These are phyloP conservation scores for Torymus texanus DNA, from an alignment of 2,888 invertebrate species.

Conservation along the genomic window DNA sequence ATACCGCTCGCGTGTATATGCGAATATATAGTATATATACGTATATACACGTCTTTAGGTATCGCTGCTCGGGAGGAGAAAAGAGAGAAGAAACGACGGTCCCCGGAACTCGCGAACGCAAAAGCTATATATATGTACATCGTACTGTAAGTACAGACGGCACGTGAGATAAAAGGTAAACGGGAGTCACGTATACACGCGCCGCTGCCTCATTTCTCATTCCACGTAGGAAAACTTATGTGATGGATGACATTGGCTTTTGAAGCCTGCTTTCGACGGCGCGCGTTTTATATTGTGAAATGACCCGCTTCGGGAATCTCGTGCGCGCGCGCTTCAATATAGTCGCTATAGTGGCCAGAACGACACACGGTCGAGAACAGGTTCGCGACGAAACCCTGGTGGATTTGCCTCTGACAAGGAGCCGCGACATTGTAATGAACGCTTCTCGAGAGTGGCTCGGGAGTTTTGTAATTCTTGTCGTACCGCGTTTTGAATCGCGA, in stretches of 20 bases:
- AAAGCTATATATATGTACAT: neutral
- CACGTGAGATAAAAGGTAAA: conserved; percentile 53
- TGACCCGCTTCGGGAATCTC: conserved; percentile 25
- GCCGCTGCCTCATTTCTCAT: neutral
- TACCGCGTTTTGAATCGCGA: neutral
- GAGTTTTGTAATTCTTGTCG: no score
- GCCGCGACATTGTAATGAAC: no score
- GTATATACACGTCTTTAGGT: no score
- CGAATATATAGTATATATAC: no score
- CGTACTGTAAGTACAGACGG: conserved; percentile 7
- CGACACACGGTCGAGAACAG: conserved; percentile 1
- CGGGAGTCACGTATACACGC: neutral
- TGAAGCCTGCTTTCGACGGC: neutral
- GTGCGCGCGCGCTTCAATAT: conserved; percentile 30
- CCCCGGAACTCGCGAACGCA: conserved; percentile 14
- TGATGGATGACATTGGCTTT: conserved; percentile 32
- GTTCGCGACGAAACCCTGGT: neutral
- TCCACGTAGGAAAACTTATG: conserved; percentile 42
- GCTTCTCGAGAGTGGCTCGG: neutral
- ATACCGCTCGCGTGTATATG: neutral
- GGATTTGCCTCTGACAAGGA: no score
- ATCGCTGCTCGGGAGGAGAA: neutral
- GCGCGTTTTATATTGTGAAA: conserved; percentile 27
- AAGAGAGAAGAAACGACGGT: conserved; percentile 11
- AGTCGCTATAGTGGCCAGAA: conserved; percentile 16